Evolutionary conservation across 2,888 invertebrate species (phyloP).

Genomic region (Chloroclystis v-ata): DNA sequence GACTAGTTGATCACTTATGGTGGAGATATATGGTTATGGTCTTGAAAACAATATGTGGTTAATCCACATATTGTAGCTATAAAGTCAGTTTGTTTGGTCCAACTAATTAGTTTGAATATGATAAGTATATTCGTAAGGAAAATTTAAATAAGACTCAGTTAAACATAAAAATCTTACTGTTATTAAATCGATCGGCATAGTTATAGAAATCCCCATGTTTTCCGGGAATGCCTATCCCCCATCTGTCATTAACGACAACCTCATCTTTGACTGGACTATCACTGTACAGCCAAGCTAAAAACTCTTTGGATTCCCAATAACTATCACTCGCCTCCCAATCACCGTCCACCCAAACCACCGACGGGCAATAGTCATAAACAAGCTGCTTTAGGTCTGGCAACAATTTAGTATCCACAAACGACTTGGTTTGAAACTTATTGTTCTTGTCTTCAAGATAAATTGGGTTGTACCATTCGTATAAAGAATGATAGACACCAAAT

Average conservation of each 20-base stretch:
- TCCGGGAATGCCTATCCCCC: slow-evolving; percentile 89
- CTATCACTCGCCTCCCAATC: slow-evolving; percentile 92
- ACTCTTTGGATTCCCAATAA: slow-evolving; percentile 91
- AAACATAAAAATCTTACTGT: slow-evolving; percentile 41
- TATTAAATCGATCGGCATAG: slow-evolving; percentile 84
- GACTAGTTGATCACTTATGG: too few relatives aligned
- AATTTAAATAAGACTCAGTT: too few relatives aligned
- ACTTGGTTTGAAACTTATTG: slow-evolving; percentile 78
- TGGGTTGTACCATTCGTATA: slow-evolving; percentile 93
- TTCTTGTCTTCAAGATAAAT: slow-evolving; percentile 85
- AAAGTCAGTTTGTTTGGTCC: too few relatives aligned
- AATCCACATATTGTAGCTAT: too few relatives aligned
- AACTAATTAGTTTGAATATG: too few relatives aligned
- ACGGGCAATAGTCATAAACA: slow-evolving; percentile 82
- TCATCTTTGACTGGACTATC: slow-evolving; percentile 92
- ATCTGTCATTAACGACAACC: slow-evolving; percentile 95
- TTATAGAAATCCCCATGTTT: slow-evolving; percentile 94
- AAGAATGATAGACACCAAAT: slow-evolving; percentile 91
- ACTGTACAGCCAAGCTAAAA: slow-evolving; percentile 95
- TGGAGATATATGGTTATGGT: too few relatives aligned
- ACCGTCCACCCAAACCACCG: slow-evolving; percentile 96
- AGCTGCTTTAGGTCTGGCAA: slow-evolving; percentile 89
- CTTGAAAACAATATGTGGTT: too few relatives aligned
- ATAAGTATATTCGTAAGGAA: too few relatives aligned
- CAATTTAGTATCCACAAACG: slow-evolving; percentile 84